A percentile compares a stretch with the other conserved stretches of the same genome.
Conservation (phyloP, 1,140 invertebrate genomes). For the Cyclina sinensis region DNA sequence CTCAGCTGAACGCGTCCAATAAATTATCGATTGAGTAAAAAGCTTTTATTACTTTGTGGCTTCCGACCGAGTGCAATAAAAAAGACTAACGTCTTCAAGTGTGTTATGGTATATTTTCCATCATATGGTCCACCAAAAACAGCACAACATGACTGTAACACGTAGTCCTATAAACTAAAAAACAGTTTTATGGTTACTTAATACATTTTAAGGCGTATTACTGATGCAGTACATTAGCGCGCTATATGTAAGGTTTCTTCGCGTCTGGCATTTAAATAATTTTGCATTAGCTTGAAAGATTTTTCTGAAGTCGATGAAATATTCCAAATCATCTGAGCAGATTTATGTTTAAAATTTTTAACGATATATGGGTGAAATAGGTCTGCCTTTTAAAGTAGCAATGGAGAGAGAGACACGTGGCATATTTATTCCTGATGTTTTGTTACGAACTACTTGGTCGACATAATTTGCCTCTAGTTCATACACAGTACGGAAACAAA, state of each 20-base stretch:
- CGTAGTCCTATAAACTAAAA: neutral
- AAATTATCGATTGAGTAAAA: conserved; percentile 19
- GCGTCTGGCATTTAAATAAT: too few relatives aligned
- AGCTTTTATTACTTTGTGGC: conserved; percentile 28
- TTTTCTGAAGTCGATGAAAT: too few relatives aligned
- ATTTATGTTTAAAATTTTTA: too few relatives aligned
- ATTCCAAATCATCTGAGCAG: too few relatives aligned
- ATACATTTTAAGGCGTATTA: neutral
- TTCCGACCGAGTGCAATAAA: neutral
- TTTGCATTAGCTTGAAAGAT: too few relatives aligned
- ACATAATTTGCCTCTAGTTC: too few relatives aligned
- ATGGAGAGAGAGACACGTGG: too few relatives aligned
- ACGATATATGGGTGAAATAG: too few relatives aligned
- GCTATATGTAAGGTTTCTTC: neutral
- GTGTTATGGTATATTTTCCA: neutral
- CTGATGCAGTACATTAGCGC: neutral
- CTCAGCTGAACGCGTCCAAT: conserved; percentile 17
- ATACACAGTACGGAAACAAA: too few relatives aligned
- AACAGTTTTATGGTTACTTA: neutral
- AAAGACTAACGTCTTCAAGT: neutral
- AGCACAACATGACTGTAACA: neutral
- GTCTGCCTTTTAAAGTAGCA: too few relatives aligned
- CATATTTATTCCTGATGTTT: too few relatives aligned
- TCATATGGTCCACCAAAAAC: neutral
- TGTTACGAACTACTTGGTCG: too few relatives aligned